Evolutionary conservation across 2,797 vertebrate genomes (phyloP).

Genomic region (Synaphobranchus kaupii): DNA sequence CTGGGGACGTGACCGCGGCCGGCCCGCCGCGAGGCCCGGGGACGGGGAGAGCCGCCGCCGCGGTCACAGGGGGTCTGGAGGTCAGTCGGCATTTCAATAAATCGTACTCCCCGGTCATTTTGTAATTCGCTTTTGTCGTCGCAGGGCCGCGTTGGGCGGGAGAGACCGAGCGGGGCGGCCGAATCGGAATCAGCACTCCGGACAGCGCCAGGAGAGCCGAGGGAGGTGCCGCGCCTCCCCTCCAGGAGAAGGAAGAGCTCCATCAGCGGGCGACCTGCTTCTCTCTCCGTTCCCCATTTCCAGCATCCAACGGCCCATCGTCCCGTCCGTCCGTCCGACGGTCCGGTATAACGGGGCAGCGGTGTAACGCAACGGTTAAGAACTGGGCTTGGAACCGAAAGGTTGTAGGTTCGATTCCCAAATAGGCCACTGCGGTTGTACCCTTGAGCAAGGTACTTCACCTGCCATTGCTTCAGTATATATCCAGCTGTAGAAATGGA

Average conservation of each 20-base stretch:
- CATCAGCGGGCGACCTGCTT: background rate
- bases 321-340: background rate
- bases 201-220: background rate
- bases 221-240: background rate
- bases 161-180: background rate
- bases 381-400: too few relatives aligned
- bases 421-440: too few relatives aligned
- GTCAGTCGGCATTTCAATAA: background rate
- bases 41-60: background rate
- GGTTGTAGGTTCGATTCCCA: too few relatives aligned
- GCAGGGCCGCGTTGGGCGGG: too few relatives aligned
- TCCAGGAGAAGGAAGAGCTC: background rate
- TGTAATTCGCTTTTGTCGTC: too few relatives aligned
- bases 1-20: background rate
- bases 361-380: too few relatives aligned
- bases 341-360: background rate
- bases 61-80: background rate
- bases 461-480: too few relatives aligned
- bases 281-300: constrained; percentile 32
- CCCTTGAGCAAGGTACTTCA: too few relatives aligned
- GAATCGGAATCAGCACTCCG: background rate
- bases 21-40: background rate
- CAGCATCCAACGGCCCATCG: constrained; percentile 44
- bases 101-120: background rate
- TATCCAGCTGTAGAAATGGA: too few relatives aligned